Base-by-base conservation (phyloP, 2,888 invertebrate genomes). In the Congeria kusceri region DNA sequence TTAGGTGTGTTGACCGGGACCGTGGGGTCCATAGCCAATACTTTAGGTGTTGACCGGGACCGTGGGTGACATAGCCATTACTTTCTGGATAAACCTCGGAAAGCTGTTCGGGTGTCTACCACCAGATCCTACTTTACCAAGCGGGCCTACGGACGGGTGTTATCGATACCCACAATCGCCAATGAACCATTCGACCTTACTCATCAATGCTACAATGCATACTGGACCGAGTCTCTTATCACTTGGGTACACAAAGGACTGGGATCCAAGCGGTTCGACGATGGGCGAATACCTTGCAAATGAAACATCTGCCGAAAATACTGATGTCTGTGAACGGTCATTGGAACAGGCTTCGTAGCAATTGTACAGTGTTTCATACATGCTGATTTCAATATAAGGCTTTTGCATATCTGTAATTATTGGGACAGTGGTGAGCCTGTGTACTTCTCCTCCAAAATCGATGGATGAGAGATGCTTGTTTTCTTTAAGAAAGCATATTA, bases 91-190 rank as follows among this genome's bases (percentile, higher is more conserved):
- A 1, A 71, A 47, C 29, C 44, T 79, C 0, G 79, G 79, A 32
- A 46, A 66, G 18, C 28, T 57, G 9, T 67, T 72, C 29, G 27
- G 62, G 4, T 27, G 32, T 23, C 13, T 71, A 0, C 77, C 77
- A 9, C 47, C 49, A 0, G 27, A 29, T 7, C 46, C 56, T 9
- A 46, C 53, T 25, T 44, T 77, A 20, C 67, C 66, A n/a, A 53
- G 53, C n/a, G 79, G 79, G 57, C 79, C 79, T 4, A 66, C 46
- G 1, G 66, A 70, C 28, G 4, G 74, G 79, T 28, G 53, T 53
- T 20, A 9, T 1, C 1, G n/a, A n/a, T n/a, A n/a, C n/a, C n/a
- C n/a, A n/a, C n/a, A n/a, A n/a, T n/a, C n/a, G n/a, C n/a, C n/a
- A n/a, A n/a, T n/a, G n/a, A n/a, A n/a, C n/a, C n/a, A n/a, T n/a